A percentile compares a stretch with the other conserved stretches of the same genome.
Evolutionary conservation across 2,888 invertebrate species (phyloP).

Genomic region (Salticus scenicus): DNA sequence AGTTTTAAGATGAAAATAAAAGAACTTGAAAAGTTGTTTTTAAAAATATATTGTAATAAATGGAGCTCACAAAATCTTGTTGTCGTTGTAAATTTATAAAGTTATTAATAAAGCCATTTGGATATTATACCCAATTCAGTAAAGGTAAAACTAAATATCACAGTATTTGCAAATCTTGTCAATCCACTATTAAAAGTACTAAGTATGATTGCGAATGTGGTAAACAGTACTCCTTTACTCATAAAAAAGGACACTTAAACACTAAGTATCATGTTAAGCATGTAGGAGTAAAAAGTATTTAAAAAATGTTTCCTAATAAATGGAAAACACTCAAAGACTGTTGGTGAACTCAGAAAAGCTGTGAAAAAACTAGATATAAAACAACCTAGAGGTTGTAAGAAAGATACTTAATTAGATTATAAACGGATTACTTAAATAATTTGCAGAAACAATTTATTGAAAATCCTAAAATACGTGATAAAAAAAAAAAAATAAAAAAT

Average conservation of each 20-base stretch:
- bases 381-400: not conserved
- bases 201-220: not conserved
- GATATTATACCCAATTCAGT: no score
- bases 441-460: no score
- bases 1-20: no score
- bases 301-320: conserved; percentile 8
- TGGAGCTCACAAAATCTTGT: no score
- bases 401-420: not conserved
- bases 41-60: no score
- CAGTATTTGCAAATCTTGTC: not conserved
- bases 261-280: conserved; percentile 2
- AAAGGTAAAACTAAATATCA: no score
- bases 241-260: conserved; percentile 3
- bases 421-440: not conserved
- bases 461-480: no score
- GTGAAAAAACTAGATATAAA: not conserved
- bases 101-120: no score
- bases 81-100: no score
- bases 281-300: not conserved
- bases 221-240: not conserved
- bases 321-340: not conserved
- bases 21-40: no score
- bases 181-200: not conserved
- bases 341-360: not conserved
- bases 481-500: no score